Evolutionary conservation across 2,797 vertebrate genomes (phyloP).

Genomic region (Eulemur mongoz): DNA sequence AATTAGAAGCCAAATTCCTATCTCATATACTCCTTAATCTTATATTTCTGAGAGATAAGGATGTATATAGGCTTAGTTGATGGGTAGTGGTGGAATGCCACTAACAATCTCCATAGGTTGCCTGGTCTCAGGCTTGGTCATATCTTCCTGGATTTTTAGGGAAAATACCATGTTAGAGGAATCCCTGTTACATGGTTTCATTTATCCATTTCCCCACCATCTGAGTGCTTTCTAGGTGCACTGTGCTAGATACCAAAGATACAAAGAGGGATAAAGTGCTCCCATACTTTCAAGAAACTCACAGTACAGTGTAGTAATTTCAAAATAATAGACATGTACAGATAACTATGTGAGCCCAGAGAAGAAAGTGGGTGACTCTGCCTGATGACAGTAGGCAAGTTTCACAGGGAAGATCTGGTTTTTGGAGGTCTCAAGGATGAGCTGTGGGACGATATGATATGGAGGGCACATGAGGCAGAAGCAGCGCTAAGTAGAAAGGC

Average conservation of each 20-base stretch:
- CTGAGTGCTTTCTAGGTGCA: neutral
- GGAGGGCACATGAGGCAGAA: neutral
- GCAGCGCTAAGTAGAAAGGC: neutral
- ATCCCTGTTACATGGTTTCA: neutral
- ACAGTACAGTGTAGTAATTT: neutral
- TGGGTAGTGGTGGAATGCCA: neutral
- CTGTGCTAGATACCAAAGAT: neutral
- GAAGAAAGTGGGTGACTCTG: neutral
- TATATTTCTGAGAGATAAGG: neutral
- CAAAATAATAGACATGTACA: neutral
- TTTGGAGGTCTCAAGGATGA: neutral
- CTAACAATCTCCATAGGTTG: neutral
- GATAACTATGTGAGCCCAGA: neutral
- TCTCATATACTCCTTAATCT: neutral
- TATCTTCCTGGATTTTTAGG: conserved; percentile 11
- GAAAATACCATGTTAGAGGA: neutral
- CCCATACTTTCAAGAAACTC: neutral
- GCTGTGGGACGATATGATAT: neutral
- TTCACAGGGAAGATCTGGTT: neutral
- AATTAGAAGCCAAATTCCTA: neutral
- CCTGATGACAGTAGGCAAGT: neutral
- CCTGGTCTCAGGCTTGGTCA: neutral
- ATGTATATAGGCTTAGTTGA: neutral
- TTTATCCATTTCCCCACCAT: neutral
- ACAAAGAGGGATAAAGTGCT: neutral